Evolutionary conservation across 2,113 vertebrate genomes (phyloP), one percentile per base, ranked within the genome.

Genomic region (Ochotona curzoniae): DNA sequence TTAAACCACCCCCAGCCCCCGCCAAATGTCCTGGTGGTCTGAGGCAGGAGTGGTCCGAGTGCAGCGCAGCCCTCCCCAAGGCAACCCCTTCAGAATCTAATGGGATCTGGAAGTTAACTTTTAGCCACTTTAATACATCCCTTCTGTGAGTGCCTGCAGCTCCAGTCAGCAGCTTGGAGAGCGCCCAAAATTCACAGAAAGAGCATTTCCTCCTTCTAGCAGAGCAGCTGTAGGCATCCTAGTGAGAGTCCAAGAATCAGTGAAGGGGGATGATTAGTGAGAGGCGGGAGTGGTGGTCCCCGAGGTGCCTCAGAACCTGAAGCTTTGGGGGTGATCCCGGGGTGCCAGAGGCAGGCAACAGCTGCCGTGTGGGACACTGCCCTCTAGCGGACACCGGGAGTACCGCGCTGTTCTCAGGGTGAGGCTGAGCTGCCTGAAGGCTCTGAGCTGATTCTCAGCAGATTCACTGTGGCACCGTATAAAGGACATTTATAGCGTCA

Each of bases 381-480:
- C 49, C 74, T 20, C 47, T 38, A 5, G 28, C 11, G 35, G 85
- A n/a, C 14, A 0, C 51, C 21, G 17, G 30, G 17, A 70, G n/a
- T 38, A 69, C 4, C 1, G 0, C 30, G 7, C 12, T 3, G 61
- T 18, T 20, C 1, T 0, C 7, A 28, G 13, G 20, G 11, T 44
- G 25, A 30, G 12, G 9, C 21, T 70, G 26, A 74, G 73, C 47
- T 61, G 5, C 23, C 30, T n/a, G 30, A 30, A 30, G 78, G 82
- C 21, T 9, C 51, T 25, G 9, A 67, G 18, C 94, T 75, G 78
- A 44, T 73, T 51, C 74, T 76, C 25, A 11, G 26, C 67, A 86
- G 66, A 57, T 9, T 69, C 15, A 30, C 30, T 38, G 54, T 63
- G 75, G 67, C 4, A 35, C 6, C 9, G 11, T 26, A 38, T 18